A percentile compares a stretch with the other conserved stretches of the same genome.
phyloP scores from a whole-genome alignment of 2,797 vertebrate species.

The Loris lydekkerianus region DNA sequence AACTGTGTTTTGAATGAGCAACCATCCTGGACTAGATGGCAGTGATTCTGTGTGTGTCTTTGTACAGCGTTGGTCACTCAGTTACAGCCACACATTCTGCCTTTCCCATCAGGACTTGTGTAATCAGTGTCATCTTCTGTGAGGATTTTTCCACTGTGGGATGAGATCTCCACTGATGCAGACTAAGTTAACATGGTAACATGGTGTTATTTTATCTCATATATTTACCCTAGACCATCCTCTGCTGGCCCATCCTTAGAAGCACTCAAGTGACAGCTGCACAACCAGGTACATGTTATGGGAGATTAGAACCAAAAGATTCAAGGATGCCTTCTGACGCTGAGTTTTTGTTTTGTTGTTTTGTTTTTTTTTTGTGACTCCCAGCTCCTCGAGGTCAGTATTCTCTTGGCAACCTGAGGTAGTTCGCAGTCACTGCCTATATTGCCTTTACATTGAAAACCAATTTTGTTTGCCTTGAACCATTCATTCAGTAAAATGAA shows the following conservation, averaged over 20 bases:
- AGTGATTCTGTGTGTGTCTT: background rate
- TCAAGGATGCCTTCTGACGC: conserved; percentile 32
- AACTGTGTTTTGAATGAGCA: background rate
- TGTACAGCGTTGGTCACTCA: background rate
- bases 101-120: conserved; percentile 18
- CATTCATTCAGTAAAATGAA: background rate
- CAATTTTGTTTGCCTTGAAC: background rate
- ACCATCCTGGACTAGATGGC: background rate
- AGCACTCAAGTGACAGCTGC: background rate
- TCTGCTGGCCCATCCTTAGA: background rate
- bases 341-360: background rate
- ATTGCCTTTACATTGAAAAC: conserved; percentile 1
- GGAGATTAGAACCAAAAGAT: conserved; percentile 1
- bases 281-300: background rate
- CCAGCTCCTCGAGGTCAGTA: background rate
- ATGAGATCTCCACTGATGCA: background rate
- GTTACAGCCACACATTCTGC: background rate
- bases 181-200: background rate
- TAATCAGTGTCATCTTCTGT: conserved; percentile 8
- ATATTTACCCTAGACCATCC: background rate
- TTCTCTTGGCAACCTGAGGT: conserved; percentile 10
- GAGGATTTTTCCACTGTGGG: background rate
- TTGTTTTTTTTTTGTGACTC: background rate
- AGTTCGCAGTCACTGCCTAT: background rate
- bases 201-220: conserved; percentile 11